Evolutionary conservation across 30 jellyfish, hydroid and myxozoan genomes (phyloP), one percentile per base, ranked within the genome.

Genomic region (Cassiopea andromeda): DNA sequence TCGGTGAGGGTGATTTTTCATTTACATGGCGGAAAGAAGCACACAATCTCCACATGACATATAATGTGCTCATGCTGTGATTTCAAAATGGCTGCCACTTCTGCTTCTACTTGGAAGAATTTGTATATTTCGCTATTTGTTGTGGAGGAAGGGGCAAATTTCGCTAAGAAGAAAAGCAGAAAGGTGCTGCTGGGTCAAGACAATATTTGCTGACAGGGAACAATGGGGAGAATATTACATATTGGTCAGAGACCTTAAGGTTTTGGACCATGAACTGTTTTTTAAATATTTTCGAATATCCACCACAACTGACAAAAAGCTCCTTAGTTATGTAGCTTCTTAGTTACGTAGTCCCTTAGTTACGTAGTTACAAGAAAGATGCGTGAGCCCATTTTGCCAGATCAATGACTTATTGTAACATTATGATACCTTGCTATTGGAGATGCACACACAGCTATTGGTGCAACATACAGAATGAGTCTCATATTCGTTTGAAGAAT

Each of bases 401-500:
- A 58, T 47, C 69, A 75, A 59, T 2, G 84, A 58, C 84, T 75
- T 44, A 59, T 43, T 18, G 69, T 75, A 45, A 75, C 69, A 58
- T 38, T 75, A 18, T 16, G 84, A 44, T 75, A 44, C 69, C 69
- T 75, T 19, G 66, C 84, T 45, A 46, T 69, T 44, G 84, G 84
- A 44, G 84, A 75, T 75, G 84, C 84, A 44, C 84, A 75, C 47
- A 18, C 69, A 44, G 46, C 84, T 44, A 75, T 75, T 38, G 84
- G 67, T 73, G 85, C 95, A 84, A 90, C 59, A 49, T 90, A 50
- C 87, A 9, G 97, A 84, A 84, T 90, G 69, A 75, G 91, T 54
- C 75, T 79, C 73, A 48, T 90, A 43, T 44, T 84, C 19, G 73
- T 90, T 61, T 71, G 92, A 44, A 57, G 86, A 77, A 90, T 73